A percentile compares a stretch with the other conserved stretches of the same genome.
Conservation (phyloP, 1,140 invertebrate genomes). For the Brachionus rubens region DNA sequence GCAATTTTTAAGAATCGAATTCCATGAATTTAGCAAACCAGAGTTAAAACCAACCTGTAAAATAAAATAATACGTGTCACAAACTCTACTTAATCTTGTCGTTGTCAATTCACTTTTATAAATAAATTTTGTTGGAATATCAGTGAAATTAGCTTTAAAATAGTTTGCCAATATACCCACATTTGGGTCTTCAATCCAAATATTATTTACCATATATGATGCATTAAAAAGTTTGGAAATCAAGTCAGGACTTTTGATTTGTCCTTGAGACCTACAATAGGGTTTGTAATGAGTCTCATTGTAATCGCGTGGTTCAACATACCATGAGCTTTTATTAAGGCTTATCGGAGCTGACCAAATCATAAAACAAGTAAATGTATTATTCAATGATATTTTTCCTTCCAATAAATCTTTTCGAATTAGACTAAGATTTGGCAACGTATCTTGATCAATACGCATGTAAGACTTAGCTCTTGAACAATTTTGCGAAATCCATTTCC, state of each 20-base stretch:
- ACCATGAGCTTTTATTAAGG: neutral
- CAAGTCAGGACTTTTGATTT: neutral
- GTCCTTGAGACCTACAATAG: neutral
- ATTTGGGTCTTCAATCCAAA: slow-evolving; percentile 6
- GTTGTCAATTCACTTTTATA: no score
- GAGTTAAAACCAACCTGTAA: no score
- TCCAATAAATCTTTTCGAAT: neutral
- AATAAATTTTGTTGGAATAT: no score
- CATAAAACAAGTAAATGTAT: neutral
- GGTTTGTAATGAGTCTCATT: neutral
- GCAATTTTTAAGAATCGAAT: no score
- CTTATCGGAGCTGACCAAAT: neutral
- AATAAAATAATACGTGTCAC: no score
- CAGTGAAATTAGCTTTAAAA: no score
- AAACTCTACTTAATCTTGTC: no score
- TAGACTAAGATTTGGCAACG: neutral
- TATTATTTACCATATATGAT: neutral
- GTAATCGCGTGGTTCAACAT: neutral
- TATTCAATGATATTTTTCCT: neutral
- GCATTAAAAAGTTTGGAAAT: neutral
- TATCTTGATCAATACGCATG: neutral
- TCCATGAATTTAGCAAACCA: no score
- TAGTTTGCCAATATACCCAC: neutral
- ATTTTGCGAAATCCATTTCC: slow-evolving; percentile 17
- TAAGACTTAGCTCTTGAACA: neutral